These are phyloP conservation scores for Saturnia japonica DNA, from an alignment of 2,888 invertebrate genomes.

Conservation along the genomic window DNA sequence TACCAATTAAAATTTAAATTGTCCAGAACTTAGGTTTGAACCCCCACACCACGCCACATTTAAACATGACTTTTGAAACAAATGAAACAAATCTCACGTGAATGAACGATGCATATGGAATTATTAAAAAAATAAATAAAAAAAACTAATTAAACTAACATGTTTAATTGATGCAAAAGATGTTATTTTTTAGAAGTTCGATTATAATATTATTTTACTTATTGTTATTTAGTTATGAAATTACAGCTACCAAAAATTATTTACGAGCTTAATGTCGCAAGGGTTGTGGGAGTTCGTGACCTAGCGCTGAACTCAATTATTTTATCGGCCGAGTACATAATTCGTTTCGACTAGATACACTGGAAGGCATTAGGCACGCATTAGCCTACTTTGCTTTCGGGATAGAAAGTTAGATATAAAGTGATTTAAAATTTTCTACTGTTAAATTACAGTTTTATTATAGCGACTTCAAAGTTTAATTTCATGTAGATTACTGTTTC, in stretches of 20 bases:
- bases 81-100: too few relatives aligned
- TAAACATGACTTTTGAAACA: too few relatives aligned
- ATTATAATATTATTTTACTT: not conserved
- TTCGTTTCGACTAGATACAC: constrained; percentile 33
- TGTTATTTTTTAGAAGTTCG: not conserved
- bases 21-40: too few relatives aligned
- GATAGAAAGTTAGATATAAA: constrained; percentile 3
- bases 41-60: too few relatives aligned
- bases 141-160: too few relatives aligned
- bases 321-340: constrained; percentile 39
- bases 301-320: constrained; percentile 40
- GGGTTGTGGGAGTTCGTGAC: constrained; percentile 42
- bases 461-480: not conserved
- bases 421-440: not conserved
- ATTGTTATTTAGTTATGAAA: constrained; percentile 11
- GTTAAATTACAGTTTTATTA: not conserved
- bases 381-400: constrained; percentile 38
- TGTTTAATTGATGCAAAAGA: not conserved
- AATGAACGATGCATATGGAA: too few relatives aligned
- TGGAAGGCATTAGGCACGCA: constrained; percentile 26
- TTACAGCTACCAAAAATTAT: constrained; percentile 14
- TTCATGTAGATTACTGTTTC: not conserved
- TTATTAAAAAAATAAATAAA: too few relatives aligned
- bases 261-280: constrained; percentile 16
- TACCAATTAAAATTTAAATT: too few relatives aligned